Percentiles rank a stretch among this genome's conserved stretches.
These are phyloP conservation scores for Sitobion miscanthi DNA, from an alignment of 1,140 invertebrate species.

Conservation along the genomic window DNA sequence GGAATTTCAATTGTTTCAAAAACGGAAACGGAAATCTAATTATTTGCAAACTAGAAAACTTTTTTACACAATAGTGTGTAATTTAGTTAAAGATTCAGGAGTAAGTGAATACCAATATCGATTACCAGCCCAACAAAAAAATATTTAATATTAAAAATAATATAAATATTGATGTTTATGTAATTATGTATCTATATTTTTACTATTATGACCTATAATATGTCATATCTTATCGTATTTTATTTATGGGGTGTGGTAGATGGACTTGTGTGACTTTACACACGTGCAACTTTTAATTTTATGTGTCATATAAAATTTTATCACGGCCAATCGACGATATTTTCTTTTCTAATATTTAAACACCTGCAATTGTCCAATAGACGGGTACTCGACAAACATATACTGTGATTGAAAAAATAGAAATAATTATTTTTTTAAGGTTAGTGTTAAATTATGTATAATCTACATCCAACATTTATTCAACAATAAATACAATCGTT, in stretches of 20 bases:
- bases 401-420: background rate
- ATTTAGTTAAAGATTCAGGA: background rate
- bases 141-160: background rate
- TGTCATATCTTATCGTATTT: no score
- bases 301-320: background rate
- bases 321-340: background rate
- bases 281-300: background rate
- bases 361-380: background rate
- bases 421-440: background rate
- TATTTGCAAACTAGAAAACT: background rate
- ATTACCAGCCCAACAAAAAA: background rate
- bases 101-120: no score
- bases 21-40: background rate
- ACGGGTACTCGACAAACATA: background rate
- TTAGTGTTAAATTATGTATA: background rate
- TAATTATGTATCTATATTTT: no score
- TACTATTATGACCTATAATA: no score
- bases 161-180: no score
- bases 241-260: no score
- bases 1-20: background rate
- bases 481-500: background rate
- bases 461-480: background rate
- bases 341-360: background rate
- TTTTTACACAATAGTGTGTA: background rate
- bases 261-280: background rate